Evolutionary conservation across 2,888 invertebrate species (phyloP), one percentile per base, ranked within the genome.

Genomic region (Tiphia femorata): DNA sequence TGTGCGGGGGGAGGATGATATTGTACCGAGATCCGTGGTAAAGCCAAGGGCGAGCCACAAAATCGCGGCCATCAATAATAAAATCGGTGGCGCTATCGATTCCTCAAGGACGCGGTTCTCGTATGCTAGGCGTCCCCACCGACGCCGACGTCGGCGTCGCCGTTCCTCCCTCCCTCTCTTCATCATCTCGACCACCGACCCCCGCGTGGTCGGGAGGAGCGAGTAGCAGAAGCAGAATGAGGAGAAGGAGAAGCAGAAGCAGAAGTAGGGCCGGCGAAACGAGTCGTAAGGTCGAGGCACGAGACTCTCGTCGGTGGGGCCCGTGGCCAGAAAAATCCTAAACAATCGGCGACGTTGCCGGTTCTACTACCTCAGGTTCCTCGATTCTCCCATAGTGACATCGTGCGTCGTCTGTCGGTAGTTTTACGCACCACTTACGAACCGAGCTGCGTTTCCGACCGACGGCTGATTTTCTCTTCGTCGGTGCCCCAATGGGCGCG

Each of bases 281-380:
- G 59, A 62, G 64, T 63, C 56, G 59, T 65, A 65, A 66, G 64
- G 62, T 68, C 62, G 61, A 67, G 62, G 67, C 59, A 57, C 53
- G 55, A 27, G 52, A 19, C n/a, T n/a, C n/a, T n/a, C n/a, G n/a
- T n/a, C 48, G 51, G 4, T 47, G 58, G 50, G 57, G 66, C 67
- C 54, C 57, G 66, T 64, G 63, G 71, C 68, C 72, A 73, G 70
- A 76, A 77, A 78, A 76, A 77, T 76, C 67, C 75, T 71, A 77
- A 78, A 76, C 78, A 79, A 77, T 77, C 72, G 73, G 72, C 79
- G 70, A 68, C 74, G 77, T 75, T 75, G 79, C 77, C 74, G 50
- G 65, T 63, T 62, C 60, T 56, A 46, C 55, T 49, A 56, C 53
- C n/a, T n/a, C n/a, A n/a, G n/a, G n/a, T n/a, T n/a, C n/a, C n/a